phyloP scores from a whole-genome alignment of 2,797 vertebrate species.

The Pteronotus mesoamericanus region DNA sequence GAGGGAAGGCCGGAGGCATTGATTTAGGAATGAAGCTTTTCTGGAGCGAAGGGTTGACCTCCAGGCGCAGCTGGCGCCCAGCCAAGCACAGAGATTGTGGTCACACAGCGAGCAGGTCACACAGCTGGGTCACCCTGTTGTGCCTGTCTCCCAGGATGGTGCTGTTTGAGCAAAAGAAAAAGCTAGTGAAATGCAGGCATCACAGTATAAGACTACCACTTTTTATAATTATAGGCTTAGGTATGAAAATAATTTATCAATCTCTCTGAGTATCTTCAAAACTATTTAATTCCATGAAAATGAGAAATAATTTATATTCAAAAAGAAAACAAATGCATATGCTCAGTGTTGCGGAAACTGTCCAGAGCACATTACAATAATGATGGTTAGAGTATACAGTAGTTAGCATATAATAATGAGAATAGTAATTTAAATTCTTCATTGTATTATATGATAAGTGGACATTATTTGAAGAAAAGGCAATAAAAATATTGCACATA shows the following conservation, averaged over 20 bases:
- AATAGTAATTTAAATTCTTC: background rate
- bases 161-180: background rate
- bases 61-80: background rate
- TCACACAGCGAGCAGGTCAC: background rate
- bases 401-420: background rate
- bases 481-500: background rate
- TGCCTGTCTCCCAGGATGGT: background rate
- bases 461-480: background rate
- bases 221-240: background rate
- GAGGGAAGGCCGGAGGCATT: background rate
- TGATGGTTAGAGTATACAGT: background rate
- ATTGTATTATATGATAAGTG: background rate
- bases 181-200: background rate
- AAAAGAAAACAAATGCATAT: background rate
- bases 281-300: background rate
- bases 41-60: background rate
- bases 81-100: background rate
- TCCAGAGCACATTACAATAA: background rate
- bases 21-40: background rate
- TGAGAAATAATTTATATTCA: background rate
- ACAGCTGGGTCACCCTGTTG: background rate
- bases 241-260: background rate
- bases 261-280: background rate
- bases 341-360: background rate
- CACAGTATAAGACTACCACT: background rate